A percentile compares a stretch with the other conserved stretches of the same genome.
Evolutionary conservation across 2,888 invertebrate genomes (phyloP).

Genomic region (Glaucopsyche alexis): DNA sequence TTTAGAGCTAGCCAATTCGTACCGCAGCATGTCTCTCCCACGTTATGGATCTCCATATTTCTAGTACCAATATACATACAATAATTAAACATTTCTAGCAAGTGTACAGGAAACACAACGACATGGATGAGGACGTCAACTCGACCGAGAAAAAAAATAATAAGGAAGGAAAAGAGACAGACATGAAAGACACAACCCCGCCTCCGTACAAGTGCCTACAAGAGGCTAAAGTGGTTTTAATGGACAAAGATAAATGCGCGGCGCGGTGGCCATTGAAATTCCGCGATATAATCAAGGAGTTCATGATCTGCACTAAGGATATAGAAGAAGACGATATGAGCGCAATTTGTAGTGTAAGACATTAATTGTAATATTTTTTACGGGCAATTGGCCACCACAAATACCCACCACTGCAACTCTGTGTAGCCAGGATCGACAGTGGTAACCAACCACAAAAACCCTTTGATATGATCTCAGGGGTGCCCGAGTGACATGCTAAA

Average conservation of each 20-base stretch:
- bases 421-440: no score
- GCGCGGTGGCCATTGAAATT: constrained; percentile 72
- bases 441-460: no score
- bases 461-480: no score
- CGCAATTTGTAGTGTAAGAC: constrained; percentile 65
- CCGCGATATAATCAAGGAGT: constrained; percentile 63
- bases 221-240: constrained; percentile 70
- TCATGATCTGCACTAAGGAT: constrained; percentile 74
- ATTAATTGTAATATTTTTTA: no score
- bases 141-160: background rate
- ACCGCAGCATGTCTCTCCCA: no score
- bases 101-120: background rate
- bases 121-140: background rate
- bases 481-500: no score
- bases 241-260: constrained; percentile 72
- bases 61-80: no score
- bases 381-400: no score
- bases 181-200: background rate
- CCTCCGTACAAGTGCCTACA: constrained; percentile 53
- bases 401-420: no score
- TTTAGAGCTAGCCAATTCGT: no score
- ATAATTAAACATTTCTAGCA: background rate
- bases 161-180: background rate
- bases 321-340: constrained; percentile 56
- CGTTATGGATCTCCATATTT: no score